A percentile compares a stretch with the other conserved stretches of the same genome.
These are phyloP conservation scores for Napeogenes inachia DNA, from an alignment of 2,888 invertebrate species.

Conservation along the genomic window DNA sequence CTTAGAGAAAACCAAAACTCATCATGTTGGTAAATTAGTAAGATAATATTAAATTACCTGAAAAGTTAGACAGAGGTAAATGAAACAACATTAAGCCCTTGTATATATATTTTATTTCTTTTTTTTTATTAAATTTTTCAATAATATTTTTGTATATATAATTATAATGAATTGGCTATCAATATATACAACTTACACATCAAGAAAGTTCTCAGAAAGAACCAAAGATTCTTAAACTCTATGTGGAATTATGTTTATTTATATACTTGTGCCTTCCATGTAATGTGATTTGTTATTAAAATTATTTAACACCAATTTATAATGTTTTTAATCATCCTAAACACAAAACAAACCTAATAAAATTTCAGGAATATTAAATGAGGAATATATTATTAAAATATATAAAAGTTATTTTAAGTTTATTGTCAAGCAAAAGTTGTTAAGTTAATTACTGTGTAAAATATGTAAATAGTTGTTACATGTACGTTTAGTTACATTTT, in stretches of 20 bases:
- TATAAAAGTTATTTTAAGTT: no score
- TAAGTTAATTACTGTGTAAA: no score
- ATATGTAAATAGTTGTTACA: no score
- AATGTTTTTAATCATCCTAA: conserved; percentile 5
- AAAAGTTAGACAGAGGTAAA: not conserved
- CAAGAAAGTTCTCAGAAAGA: conserved; percentile 61
- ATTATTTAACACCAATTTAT: not conserved
- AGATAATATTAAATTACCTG: no score
- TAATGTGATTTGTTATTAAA: conserved; percentile 23
- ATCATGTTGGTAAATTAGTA: no score
- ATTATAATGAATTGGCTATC: conserved; percentile 62
- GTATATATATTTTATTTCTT: conserved; percentile 59
- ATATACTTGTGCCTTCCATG: conserved; percentile 18
- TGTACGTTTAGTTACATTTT: no score
- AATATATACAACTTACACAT: conserved; percentile 68
- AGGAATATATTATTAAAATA: not conserved
- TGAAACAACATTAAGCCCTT: conserved; percentile 43
- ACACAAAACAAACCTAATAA: not conserved
- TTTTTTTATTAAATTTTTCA: conserved; percentile 49
- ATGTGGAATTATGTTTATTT: conserved; percentile 65
- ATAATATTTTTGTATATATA: conserved; percentile 66
- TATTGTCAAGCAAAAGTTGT: no score
- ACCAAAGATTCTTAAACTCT: conserved; percentile 69
- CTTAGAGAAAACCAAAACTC: not conserved
- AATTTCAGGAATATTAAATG: not conserved